phyloP scores from a whole-genome alignment of 2,888 invertebrate species.

The Eudemis profundana region DNA sequence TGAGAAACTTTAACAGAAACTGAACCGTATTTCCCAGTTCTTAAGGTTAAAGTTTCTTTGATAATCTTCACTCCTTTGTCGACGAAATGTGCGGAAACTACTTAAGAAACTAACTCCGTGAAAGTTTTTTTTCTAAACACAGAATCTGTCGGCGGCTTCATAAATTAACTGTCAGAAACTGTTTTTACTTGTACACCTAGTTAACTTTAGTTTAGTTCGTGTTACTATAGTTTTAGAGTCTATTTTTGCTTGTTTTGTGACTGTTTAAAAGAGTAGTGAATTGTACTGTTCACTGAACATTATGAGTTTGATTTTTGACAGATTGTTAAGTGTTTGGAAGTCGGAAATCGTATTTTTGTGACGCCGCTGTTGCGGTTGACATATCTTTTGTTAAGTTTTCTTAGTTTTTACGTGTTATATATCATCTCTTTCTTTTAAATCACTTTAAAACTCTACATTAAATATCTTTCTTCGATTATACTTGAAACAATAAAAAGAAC shows the following conservation, averaged over 20 bases:
- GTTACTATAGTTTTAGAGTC: slow-evolving; percentile 4
- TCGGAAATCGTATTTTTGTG: slow-evolving; percentile 33
- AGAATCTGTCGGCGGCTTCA: slow-evolving; percentile 40
- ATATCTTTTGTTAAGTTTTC: slow-evolving; percentile 4
- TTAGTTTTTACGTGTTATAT: not conserved
- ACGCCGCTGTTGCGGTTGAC: slow-evolving; percentile 22
- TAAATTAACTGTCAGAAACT: slow-evolving; percentile 42
- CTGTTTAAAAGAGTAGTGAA: not conserved
- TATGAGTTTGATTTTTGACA: slow-evolving; percentile 38
- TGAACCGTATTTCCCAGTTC: not conserved
- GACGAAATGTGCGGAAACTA: slow-evolving; percentile 36
- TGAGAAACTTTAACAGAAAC: not conserved
- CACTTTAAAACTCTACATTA: not conserved
- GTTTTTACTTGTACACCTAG: slow-evolving; percentile 25
- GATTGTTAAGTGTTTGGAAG: slow-evolving; percentile 35
- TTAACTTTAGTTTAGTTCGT: slow-evolving; percentile 3
- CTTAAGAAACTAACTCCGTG: slow-evolving; percentile 33
- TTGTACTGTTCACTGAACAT: slow-evolving; percentile 2
- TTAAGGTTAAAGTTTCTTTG: not conserved
- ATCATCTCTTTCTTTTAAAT: too few species aligned
- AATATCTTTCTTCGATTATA: not conserved
- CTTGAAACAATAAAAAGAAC: too few species aligned
- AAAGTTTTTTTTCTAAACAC: slow-evolving; percentile 40
- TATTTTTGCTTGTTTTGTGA: not conserved
- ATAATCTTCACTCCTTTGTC: slow-evolving; percentile 26